Evolutionary conservation across 2,113 vertebrate genomes (phyloP), one percentile per base, ranked within the genome.

Genomic region (Sylvia atricapilla): DNA sequence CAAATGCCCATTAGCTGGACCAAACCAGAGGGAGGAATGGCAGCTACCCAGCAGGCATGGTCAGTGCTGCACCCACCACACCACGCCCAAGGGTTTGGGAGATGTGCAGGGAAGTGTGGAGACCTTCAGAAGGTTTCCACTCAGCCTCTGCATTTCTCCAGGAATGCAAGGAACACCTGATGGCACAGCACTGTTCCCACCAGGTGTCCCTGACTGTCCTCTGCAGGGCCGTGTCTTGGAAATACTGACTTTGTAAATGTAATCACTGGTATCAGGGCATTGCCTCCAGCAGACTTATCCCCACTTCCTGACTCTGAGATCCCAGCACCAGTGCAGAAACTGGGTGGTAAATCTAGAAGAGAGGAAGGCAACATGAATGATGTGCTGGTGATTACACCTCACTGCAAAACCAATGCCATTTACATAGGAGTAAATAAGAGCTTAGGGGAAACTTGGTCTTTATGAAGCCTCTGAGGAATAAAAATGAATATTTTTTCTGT

Each of bases 361-460:
- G 39, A 82, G 66, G 33, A 63, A 82, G 16, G 68, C 44, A 79
- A 70, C 58, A 10, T 33, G 75, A 91, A 30, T 2, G 5, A 47
- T 67, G 41, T 63, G 70, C 49, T 85, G 64, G 68, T 80, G 63
- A 74, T 93, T 89, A 87, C 35, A 56, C 56, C 75, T 96, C 50
- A 9, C 85, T 85, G 67, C 72, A 83, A 77, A 95, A 58, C 76
- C 58, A 69, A 18, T 70, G 80, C 41, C 66, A 56, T 93, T 53
- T 91, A 76, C 78, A 52, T 56, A 83, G 66, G 60, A 53, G 73
- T 87, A 94, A 85, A 84, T 76, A 87, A 88, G 41, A 97, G 55
- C 63, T 92, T 59, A 25, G 63, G 33, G 69, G 55, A 69, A 60
- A 72, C 56, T 77, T 55, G 82, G 74, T 90, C 80, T 72, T 90